Conservation (phyloP, 2,888 invertebrate species). For the Stratiomys singularior region DNA sequence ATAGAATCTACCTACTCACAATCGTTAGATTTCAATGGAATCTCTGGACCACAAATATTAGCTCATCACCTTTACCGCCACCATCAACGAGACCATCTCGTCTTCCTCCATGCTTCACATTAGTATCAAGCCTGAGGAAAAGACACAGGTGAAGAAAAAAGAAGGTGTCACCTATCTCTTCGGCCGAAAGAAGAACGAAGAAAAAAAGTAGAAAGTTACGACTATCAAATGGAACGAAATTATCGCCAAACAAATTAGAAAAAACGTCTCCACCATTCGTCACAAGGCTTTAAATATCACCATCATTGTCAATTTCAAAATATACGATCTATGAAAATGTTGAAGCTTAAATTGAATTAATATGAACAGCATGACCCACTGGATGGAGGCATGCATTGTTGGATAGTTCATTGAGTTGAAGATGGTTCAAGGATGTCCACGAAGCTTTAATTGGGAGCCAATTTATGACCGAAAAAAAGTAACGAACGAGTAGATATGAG, state of each 20-base stretch:
- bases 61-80: not conserved
- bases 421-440: not conserved
- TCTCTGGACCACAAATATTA: not conserved
- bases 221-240: conserved; percentile 7
- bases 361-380: not conserved
- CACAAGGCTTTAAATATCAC: conserved; percentile 29
- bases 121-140: no score
- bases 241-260: conserved; percentile 32
- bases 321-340: not conserved
- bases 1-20: conserved; percentile 30
- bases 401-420: not conserved
- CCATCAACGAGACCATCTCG: not conserved
- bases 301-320: not conserved
- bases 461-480: not conserved
- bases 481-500: not conserved
- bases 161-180: not conserved
- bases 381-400: not conserved
- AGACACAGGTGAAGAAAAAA: not conserved
- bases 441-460: not conserved
- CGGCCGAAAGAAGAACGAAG: not conserved
- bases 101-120: not conserved
- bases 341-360: not conserved
- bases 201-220: not conserved
- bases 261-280: conserved; percentile 5
- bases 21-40: not conserved